phyloP scores from a whole-genome alignment of 2,797 vertebrate species.

The Nasua narica region DNA sequence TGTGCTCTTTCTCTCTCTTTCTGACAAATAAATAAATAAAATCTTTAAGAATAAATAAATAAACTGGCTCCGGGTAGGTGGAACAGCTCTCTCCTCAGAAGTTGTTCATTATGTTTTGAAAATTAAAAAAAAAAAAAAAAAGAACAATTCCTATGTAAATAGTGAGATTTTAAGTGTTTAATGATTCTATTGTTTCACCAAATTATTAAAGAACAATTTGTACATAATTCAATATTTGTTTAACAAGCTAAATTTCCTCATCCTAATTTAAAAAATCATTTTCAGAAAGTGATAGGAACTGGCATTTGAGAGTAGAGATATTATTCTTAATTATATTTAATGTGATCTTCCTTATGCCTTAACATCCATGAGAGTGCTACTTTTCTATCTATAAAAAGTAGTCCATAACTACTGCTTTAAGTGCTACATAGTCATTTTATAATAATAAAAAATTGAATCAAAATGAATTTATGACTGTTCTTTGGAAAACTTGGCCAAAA shows the following conservation, averaged over 20 bases:
- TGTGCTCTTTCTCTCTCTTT: no score
- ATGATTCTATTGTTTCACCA: background rate
- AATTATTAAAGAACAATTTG: background rate
- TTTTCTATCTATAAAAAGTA: background rate
- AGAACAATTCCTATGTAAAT: background rate
- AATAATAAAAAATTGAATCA: background rate
- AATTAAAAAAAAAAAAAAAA: background rate
- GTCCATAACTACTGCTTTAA: background rate
- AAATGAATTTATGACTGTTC: background rate
- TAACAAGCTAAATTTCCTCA: background rate
- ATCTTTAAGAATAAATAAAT: background rate
- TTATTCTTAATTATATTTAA: background rate
- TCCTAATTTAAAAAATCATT: background rate
- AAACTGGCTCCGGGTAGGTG: background rate
- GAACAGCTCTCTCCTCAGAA: background rate
- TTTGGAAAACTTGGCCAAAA: background rate
- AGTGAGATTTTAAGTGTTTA: background rate
- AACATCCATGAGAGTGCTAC: background rate
- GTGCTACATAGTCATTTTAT: background rate
- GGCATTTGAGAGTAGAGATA: background rate
- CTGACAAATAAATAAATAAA: no score
- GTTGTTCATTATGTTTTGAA: background rate
- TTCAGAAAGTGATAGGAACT: background rate
- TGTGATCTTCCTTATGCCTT: background rate
- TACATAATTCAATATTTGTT: background rate